Base-by-base conservation (phyloP, 1,140 invertebrate species). In the Drosophila nannoptera region DNA sequence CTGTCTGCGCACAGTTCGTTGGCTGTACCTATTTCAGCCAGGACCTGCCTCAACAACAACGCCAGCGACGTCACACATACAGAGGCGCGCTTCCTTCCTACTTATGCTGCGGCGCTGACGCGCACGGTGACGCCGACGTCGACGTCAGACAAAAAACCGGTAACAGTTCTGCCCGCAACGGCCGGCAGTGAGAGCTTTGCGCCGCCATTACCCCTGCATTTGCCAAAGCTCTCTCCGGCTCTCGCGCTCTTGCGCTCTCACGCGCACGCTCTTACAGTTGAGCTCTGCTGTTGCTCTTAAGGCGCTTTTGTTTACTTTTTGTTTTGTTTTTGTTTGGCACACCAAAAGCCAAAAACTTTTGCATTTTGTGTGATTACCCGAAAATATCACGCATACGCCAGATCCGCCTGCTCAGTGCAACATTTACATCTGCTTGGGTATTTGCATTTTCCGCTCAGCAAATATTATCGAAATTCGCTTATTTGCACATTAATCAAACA, bases 21-120 rank as follows among this genome's bases (percentile, higher is more conserved):
- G 87, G 87, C 87, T 88, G 87, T 88, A 88, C 87, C 87, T 88
- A 88, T 88, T 88, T 88, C 73, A 65, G 86, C 86, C 87, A 88
- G 87, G 87, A 88, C 87, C 87, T 88, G 87, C 87, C 87, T 88
- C 87, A 88, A 88, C 83, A 88, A 75, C 59, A 71, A 75, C 77
- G 68, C 66, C 45, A 53, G 55, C 46, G 35, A 68, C 63, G 55
- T 63, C 63, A 75, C 66, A 42, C 52, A 66, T 60, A 75, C 66
- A 42, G 22, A 22, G 40, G 73, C 78, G 78, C 76, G 81, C 81
- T 86, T 86, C 82, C 81, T 86, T 86, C 81, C 81, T 86, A 75
- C 78, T 76, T 77, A 75, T 77, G 68, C 65, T 72, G 55, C 55
- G 45, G 40, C 55, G 69, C 53, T 45, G 69, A 50, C 64, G 69